Evolutionary conservation across 2,113 vertebrate species (phyloP).

Genomic region (Patagioenas fasciata): DNA sequence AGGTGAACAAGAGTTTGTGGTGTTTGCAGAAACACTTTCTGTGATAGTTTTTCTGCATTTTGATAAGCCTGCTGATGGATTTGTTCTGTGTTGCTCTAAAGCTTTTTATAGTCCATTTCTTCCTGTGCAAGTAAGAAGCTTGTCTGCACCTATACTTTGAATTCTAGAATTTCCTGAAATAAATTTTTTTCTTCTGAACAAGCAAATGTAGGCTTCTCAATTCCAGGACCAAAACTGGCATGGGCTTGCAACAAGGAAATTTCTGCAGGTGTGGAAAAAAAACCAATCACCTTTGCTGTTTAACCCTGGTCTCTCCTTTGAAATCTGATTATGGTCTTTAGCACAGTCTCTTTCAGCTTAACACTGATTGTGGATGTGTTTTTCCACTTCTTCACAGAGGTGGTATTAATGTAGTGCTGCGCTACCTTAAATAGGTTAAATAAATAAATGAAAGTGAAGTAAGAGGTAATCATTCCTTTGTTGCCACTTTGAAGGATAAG

Average conservation of each 20-base stretch:
- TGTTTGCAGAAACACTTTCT: background rate
- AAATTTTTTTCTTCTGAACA: background rate
- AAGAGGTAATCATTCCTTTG: background rate
- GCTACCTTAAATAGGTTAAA: background rate
- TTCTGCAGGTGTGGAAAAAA: background rate
- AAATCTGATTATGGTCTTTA: background rate
- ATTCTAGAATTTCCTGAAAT: background rate
- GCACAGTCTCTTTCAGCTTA: background rate
- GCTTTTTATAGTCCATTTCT: background rate
- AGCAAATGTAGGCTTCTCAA: background rate
- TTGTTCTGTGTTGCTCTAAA: background rate
- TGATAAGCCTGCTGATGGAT: background rate
- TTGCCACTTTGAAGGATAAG: background rate
- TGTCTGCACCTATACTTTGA: background rate
- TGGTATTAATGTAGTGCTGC: background rate
- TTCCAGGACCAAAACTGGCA: background rate
- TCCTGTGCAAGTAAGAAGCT: background rate
- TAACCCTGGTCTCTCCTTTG: background rate
- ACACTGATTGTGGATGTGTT: background rate
- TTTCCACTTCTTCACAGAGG: background rate
- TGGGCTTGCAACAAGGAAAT: background rate
- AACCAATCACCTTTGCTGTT: background rate
- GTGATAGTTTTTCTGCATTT: background rate
- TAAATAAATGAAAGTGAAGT: background rate
- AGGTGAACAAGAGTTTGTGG: background rate